phyloP scores from a whole-genome alignment of 2,113 vertebrate genomes.

The Vulpes ferrilata region DNA sequence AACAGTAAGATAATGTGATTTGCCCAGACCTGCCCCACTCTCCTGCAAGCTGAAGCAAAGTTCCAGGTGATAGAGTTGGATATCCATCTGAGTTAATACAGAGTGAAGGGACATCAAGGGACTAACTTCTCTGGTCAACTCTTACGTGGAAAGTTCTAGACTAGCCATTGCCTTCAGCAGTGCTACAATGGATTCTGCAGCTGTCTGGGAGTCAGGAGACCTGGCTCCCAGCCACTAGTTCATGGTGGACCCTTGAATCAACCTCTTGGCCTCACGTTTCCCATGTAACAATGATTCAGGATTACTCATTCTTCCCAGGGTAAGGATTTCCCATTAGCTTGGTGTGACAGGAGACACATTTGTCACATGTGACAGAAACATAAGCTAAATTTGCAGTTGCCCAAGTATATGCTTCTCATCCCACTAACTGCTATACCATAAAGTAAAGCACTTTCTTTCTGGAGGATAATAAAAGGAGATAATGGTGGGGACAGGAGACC shows the following conservation, averaged over 20 bases:
- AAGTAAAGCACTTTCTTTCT: background rate
- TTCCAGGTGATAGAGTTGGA: background rate
- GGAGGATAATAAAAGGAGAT: background rate
- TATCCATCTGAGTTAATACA: background rate
- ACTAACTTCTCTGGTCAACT: background rate
- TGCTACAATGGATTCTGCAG: rapidly evolving
- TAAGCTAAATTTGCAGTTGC: background rate
- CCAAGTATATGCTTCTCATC: background rate
- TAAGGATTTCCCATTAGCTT: background rate
- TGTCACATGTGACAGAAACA: background rate
- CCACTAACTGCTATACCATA: background rate
- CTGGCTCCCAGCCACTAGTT: background rate
- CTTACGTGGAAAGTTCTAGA: background rate
- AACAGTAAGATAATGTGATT: background rate
- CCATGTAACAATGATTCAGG: background rate
- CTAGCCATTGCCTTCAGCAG: background rate
- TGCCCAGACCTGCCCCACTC: background rate
- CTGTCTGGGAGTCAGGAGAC: background rate
- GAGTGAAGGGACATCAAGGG: background rate
- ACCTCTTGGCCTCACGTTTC: background rate
- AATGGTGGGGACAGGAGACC: background rate
- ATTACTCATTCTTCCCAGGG: background rate
- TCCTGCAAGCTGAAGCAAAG: background rate
- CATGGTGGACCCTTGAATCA: background rate
- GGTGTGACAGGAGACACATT: background rate